phyloP scores from a whole-genome alignment of 2,888 invertebrate species.

The Metacarcinus magister region DNA sequence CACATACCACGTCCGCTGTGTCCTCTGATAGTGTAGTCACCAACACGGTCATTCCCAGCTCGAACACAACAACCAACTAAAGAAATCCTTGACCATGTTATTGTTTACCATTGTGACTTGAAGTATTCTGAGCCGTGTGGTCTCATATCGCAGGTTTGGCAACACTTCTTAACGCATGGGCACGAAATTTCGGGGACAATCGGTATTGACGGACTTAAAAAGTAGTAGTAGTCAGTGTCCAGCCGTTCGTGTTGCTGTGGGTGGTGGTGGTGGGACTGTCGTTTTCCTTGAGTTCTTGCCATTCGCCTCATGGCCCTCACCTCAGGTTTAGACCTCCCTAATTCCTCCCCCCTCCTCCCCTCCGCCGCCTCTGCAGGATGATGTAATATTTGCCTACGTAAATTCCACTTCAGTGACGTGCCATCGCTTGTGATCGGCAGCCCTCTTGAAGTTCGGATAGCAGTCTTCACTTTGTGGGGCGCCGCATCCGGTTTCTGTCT shows the following conservation, averaged over 20 bases:
- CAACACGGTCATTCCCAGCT: background rate
- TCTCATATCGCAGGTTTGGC: background rate
- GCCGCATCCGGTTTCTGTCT: conserved; percentile 20
- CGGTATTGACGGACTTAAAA: background rate
- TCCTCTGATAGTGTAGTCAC: background rate
- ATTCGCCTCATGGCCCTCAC: background rate
- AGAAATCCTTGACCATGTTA: background rate
- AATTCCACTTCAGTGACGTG: background rate
- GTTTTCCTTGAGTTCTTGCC: background rate
- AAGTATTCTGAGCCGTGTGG: conserved; percentile 3
- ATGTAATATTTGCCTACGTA: conserved; percentile 43
- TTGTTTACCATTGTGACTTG: background rate
- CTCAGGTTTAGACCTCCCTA: background rate
- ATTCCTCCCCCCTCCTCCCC: background rate
- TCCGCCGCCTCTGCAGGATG: background rate
- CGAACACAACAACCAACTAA: background rate
- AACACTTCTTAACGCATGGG: background rate
- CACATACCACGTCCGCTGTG: background rate
- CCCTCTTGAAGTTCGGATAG: background rate
- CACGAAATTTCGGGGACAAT: background rate
- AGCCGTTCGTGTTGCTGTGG: background rate
- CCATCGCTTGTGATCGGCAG: background rate
- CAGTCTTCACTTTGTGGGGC: background rate
- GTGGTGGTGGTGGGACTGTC: background rate
- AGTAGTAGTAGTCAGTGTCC: background rate